Evolutionary conservation across 2,797 vertebrate genomes (phyloP), one percentile per base, ranked within the genome.

Genomic region (Coranthus polyacanthus): DNA sequence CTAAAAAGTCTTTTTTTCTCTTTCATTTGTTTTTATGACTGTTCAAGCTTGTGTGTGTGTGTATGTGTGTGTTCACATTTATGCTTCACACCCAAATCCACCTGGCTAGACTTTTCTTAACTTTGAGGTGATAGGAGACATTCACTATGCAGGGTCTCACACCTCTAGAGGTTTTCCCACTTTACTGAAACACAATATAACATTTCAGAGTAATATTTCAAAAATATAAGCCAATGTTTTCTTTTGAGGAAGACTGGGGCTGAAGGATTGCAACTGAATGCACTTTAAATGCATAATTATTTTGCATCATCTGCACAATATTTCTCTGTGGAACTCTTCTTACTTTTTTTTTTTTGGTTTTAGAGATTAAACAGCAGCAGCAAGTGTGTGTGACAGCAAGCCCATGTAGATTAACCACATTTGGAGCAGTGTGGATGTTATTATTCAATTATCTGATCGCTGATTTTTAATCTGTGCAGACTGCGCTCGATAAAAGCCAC

Each of bases 131-230:
- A 88, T 68, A 79, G 38, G 53, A 26, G 75, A 85, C 81, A 63
- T 75, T 63, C 72, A 68, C 61, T 67, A 20, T 12, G 53, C 67
- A 65, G 62, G 46, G 55, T 20, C 75, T 81, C 78, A 69, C 88
- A 83, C 85, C 75, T 83, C 79, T 22, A 37, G 69, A 84, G 82
- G 80, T 67, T 82, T 79, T 89, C 72, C 72, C 69, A 70, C 78
- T 55, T 75, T 51, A n/a, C 26, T 4, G 52, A 73, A 81, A 86
- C 75, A 79, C 78, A 64, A 77, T 75, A 88, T 87, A 73, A 62
- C 64, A 86, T 88, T 89, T 90, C 87, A 84, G 49, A 43, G 59
- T 50, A 55, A 60, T 80, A 82, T 82, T 85, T 92, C 81, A 88
- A 36, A 68, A 64, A 78, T 32, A 73, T 75, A 29, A 77, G 82